phyloP scores from a whole-genome alignment of 2,113 vertebrate genomes.

The Sigmodon hispidus region DNA sequence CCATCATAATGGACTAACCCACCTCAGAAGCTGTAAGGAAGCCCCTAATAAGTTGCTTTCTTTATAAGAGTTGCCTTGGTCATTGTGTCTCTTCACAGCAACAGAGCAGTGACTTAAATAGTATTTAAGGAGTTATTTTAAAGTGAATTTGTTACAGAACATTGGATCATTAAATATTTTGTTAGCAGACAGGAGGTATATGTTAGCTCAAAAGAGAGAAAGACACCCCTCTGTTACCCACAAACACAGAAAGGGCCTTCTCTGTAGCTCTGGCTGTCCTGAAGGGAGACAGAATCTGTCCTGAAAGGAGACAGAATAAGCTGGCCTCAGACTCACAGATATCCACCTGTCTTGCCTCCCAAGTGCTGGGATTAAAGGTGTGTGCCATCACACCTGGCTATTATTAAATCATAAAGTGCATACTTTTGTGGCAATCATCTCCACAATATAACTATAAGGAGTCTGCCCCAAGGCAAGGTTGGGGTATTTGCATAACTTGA shows the following conservation, averaged over 20 bases:
- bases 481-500: background rate
- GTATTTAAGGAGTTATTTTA: background rate
- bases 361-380: background rate
- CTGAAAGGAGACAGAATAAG: background rate
- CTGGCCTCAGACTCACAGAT: background rate
- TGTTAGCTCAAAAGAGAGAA: background rate
- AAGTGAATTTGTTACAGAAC: background rate
- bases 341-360: background rate
- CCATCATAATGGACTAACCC: background rate
- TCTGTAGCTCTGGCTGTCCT: background rate
- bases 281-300: background rate
- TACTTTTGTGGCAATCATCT: slow-evolving; percentile 31
- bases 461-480: background rate
- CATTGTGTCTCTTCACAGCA: background rate
- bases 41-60: background rate
- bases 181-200: background rate
- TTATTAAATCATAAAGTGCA: slow-evolving; percentile 5
- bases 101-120: background rate
- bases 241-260: background rate
- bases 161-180: background rate
- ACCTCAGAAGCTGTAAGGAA: background rate
- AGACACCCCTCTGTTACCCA: too few relatives aligned
- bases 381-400: background rate
- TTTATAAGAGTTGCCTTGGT: too few relatives aligned
- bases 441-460: background rate